These are phyloP conservation scores for Melieria picta DNA, from an alignment of 2,888 invertebrate species.

Conservation along the genomic window DNA sequence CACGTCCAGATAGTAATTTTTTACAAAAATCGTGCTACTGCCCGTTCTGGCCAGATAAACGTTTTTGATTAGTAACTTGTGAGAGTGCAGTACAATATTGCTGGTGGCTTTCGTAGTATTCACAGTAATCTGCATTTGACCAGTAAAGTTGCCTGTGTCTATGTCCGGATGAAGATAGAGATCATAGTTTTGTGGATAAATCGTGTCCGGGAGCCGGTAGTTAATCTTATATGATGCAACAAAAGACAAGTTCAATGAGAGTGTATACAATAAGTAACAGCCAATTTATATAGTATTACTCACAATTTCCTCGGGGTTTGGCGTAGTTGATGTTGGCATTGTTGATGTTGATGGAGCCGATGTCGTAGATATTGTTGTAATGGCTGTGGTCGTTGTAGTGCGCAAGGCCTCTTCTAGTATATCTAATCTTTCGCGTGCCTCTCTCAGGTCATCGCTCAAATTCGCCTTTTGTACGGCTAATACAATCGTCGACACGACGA, in stretches of 20 bases:
- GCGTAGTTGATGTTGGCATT: slow-evolving; percentile 29
- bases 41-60: slow-evolving; percentile 44
- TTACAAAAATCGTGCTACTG: slow-evolving; percentile 47
- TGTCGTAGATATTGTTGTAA: slow-evolving; percentile 36
- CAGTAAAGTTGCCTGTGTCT: slow-evolving; percentile 69
- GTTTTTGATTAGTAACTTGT: slow-evolving; percentile 67
- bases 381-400: slow-evolving; percentile 44
- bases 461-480: slow-evolving; percentile 67
- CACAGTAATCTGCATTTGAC: slow-evolving; percentile 69
- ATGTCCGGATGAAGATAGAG: slow-evolving; percentile 75
- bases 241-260: neutral
- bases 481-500: slow-evolving; percentile 69
- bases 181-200: slow-evolving; percentile 75
- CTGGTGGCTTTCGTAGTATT: slow-evolving; percentile 65
- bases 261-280: neutral
- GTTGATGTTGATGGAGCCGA: neutral
- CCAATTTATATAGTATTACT: slow-evolving; percentile 3
- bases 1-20: slow-evolving; percentile 45
- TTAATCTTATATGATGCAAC: slow-evolving; percentile 47
- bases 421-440: slow-evolving; percentile 53
- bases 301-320: slow-evolving; percentile 36
- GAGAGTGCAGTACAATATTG: slow-evolving; percentile 71
- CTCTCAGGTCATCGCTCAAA: slow-evolving; percentile 51
- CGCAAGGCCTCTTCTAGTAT: slow-evolving; percentile 49
- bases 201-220: slow-evolving; percentile 69